Evolutionary conservation across 1,140 invertebrate species (phyloP).

Genomic region (Papilio helenus): DNA sequence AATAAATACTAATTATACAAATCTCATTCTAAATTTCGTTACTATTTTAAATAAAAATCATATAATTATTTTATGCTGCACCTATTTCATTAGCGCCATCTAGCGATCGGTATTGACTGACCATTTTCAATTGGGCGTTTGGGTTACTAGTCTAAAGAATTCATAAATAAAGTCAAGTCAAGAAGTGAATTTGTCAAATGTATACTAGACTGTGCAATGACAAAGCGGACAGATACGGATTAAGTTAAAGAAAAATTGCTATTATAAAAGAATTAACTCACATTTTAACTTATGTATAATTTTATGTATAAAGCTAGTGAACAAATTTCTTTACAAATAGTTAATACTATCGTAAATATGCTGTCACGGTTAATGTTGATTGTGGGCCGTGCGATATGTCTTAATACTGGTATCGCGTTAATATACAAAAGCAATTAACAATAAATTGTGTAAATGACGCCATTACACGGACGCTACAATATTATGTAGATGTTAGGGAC

Average conservation of each 20-base stretch:
- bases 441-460: constrained; percentile 8
- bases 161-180: too few species aligned
- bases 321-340: neutral
- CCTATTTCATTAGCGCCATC: too few species aligned
- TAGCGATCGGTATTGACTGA: too few species aligned
- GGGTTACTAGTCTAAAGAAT: too few species aligned
- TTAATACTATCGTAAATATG: neutral
- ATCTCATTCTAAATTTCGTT: too few species aligned
- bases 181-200: too few species aligned
- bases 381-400: constrained; percentile 13
- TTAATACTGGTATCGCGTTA: neutral
- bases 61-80: too few species aligned
- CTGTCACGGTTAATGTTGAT: neutral
- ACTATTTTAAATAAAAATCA: too few species aligned
- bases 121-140: too few species aligned
- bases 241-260: neutral
- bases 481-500: neutral
- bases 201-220: too few species aligned
- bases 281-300: too few species aligned
- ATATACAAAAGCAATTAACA: neutral
- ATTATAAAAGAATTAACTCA: neutral
- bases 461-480: neutral
- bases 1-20: too few species aligned
- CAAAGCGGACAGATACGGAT: neutral
- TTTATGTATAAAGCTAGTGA: neutral